Conservation (phyloP, 1,140 invertebrate genomes). For the Caenorhabditis tropicalis region DNA sequence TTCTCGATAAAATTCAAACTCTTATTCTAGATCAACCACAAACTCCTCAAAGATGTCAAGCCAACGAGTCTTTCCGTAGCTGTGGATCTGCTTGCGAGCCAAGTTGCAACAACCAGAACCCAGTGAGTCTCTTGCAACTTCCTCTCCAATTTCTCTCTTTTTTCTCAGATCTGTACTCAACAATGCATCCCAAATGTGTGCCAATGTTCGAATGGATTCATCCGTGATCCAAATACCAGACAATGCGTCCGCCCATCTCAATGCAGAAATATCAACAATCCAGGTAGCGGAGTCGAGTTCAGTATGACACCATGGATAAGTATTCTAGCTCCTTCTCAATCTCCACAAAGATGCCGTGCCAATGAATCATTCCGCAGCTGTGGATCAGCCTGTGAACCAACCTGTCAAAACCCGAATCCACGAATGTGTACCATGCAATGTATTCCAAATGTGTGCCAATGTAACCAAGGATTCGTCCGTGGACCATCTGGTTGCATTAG, state of each 20-base stretch:
- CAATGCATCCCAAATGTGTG: too few relatives aligned
- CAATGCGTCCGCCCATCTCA: too few relatives aligned
- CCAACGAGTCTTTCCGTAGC: neutral
- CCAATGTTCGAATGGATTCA: too few relatives aligned
- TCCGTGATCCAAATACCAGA: too few relatives aligned
- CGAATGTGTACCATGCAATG: neutral
- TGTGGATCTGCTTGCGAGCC: neutral
- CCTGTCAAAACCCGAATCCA: neutral
- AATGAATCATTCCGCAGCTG: neutral
- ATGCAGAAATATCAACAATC: too few relatives aligned
- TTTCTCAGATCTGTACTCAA: too few relatives aligned
- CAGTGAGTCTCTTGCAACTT: too few relatives aligned
- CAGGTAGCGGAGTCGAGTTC: too few relatives aligned
- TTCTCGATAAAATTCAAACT: neutral
- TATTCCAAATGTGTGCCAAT: neutral
- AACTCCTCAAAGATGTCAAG: neutral
- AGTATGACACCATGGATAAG: too few relatives aligned
- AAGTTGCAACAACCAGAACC: neutral
- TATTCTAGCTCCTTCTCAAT: neutral
- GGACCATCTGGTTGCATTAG: conserved; percentile 13
- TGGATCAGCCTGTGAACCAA: neutral
- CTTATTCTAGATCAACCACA: neutral
- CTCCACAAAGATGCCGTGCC: neutral
- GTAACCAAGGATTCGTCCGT: neutral
- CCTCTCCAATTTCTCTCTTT: too few relatives aligned